Evolutionary conservation across 1,140 invertebrate species (phyloP).

Genomic region (Nasonia vitripennis): DNA sequence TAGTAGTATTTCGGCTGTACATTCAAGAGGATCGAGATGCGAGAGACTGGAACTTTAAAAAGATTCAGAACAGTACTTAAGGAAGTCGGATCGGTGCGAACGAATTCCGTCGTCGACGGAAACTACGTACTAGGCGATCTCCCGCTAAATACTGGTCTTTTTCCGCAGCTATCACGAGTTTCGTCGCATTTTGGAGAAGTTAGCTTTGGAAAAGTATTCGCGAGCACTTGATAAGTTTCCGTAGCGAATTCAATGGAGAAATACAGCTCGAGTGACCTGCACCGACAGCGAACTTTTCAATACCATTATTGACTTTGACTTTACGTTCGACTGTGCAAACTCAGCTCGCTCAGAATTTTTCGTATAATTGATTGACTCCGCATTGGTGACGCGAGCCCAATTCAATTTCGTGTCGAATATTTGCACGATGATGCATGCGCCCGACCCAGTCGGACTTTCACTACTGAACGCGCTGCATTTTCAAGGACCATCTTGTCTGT

Average conservation of each 20-base stretch:
- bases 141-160: not conserved
- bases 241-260: not conserved
- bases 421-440: not conserved
- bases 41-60: constrained; percentile 13
- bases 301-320: not conserved
- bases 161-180: not conserved
- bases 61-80: constrained; percentile 29
- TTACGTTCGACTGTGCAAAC: not conserved
- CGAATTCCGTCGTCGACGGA: not conserved
- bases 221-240: not conserved
- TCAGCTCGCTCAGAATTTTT: not conserved
- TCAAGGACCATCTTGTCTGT: not conserved
- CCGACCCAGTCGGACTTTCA: not conserved
- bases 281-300: not conserved
- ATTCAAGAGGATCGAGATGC: not conserved
- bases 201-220: not conserved
- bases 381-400: not conserved
- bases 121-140: not conserved
- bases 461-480: not conserved
- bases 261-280: not conserved
- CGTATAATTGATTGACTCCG: not conserved
- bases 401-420: not conserved
- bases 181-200: not conserved
- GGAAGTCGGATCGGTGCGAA: constrained; percentile 13
- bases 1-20: constrained; percentile 42